Evolutionary conservation across 2,797 vertebrate genomes (phyloP).

Genomic region (Sarcoramphus papa): DNA sequence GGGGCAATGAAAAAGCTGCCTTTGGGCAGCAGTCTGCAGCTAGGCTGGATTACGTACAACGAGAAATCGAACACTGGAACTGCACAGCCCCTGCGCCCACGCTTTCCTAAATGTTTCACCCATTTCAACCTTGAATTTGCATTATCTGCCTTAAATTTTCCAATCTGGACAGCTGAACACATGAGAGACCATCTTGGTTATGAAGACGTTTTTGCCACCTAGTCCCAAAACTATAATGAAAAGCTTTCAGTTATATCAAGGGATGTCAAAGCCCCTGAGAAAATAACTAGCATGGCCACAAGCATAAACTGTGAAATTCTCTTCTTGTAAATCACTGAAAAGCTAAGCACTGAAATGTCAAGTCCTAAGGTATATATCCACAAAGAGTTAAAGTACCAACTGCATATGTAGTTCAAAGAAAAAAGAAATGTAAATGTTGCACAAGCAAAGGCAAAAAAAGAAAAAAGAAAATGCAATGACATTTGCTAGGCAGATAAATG

Average conservation of each 20-base stretch:
- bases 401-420: not conserved
- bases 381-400: not conserved
- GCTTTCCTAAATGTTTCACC: not conserved
- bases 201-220: not conserved
- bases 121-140: not conserved
- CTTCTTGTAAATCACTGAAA: not conserved
- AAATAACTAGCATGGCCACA: not conserved
- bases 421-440: not conserved
- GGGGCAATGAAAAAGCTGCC: not conserved
- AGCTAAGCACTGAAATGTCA: not conserved
- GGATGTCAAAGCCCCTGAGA: not conserved
- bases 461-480: not conserved
- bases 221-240: not conserved
- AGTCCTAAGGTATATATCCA: not conserved
- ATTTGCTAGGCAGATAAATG: not conserved
- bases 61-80: not conserved
- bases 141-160: not conserved
- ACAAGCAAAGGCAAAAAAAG: not conserved
- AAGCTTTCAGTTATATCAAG: not conserved
- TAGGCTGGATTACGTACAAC: not conserved
- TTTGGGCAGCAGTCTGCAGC: not conserved
- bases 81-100: not conserved
- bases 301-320: not conserved
- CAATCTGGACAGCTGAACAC: not conserved
- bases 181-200: not conserved